These are phyloP conservation scores for Danio rerio DNA, from an alignment of 2,113 vertebrate genomes.

Conservation along the genomic window GRCz12tu NC_133196.1:16914501-16915000, in stretches of 20 bases:
- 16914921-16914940: conserved; percentile 54
- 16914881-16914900: conserved; percentile 17
- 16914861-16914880: conserved; percentile 57
- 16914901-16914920: conserved; percentile 47
- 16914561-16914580: conserved; percentile 59
- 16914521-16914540: conserved; percentile 23
- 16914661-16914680: conserved; percentile 55
- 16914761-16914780: neutral
- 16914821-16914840: conserved; percentile 24
- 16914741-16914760: neutral
- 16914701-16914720: neutral
- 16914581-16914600: conserved; percentile 67
- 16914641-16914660: conserved; percentile 61
- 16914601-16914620: conserved; percentile 64
- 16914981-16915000: neutral
- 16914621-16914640: conserved; percentile 74
- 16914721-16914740: neutral
- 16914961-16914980: neutral
- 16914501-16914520: conserved; percentile 27
- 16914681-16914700: conserved; percentile 17
- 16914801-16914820: conserved; percentile 21
- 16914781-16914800: neutral
- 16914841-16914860: conserved; percentile 50
- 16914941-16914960: conserved; percentile 34
- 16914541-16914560: conserved; percentile 63